A percentile compares a stretch with the other conserved stretches of the same genome.
Conservation (phyloP, 2,888 invertebrate genomes). For the Epicampocera succincta region DNA sequence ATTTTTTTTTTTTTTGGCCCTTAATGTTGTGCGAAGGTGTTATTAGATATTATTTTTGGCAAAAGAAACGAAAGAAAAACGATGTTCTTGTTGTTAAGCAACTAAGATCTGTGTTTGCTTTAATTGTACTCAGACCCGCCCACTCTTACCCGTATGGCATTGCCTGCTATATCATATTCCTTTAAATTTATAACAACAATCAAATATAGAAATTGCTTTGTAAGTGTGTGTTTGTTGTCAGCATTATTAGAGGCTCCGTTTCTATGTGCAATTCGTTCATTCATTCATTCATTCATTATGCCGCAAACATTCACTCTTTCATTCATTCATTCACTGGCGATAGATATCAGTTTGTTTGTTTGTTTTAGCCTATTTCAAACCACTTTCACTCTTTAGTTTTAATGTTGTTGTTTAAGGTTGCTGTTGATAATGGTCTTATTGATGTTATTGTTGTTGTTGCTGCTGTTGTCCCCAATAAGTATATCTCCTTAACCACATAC, state of each 20-base stretch:
- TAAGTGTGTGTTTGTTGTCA: background rate
- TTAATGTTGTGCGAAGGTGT: too few relatives aligned
- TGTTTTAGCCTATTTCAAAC: constrained; percentile 34
- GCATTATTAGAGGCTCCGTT: constrained; percentile 26
- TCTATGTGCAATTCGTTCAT: background rate
- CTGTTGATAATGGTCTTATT: background rate
- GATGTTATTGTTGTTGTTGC: constrained; percentile 2
- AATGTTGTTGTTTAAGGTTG: constrained; percentile 17
- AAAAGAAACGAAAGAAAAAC: background rate
- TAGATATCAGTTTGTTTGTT: background rate
- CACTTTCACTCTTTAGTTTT: constrained; percentile 65
- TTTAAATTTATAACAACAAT: constrained; percentile 9
- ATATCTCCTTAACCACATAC: constrained; percentile 39
- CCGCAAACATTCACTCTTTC: constrained; percentile 26
- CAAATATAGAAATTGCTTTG: background rate
- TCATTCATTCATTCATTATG: constrained; percentile 34
- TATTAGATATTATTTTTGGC: background rate
- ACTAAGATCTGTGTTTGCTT: background rate
- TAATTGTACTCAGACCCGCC: background rate
- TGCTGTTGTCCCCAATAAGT: constrained; percentile 21
- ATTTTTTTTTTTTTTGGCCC: too few relatives aligned
- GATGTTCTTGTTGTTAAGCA: constrained; percentile 14
- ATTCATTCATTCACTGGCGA: constrained; percentile 28
- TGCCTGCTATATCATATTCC: constrained; percentile 26
- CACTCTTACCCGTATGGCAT: background rate